These are phyloP conservation scores for Drosophila melanogaster DNA, from an alignment of 1,140 invertebrate species.

Conservation along the genomic window Release_6_plus_ISO1_MT NT_033779.5:20389501-20390000, in stretches of 20 bases:
- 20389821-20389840: slow-evolving; percentile 34
- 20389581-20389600: slow-evolving; percentile 10
- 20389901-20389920: slow-evolving; percentile 11
- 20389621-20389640: slow-evolving; percentile 12
- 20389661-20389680: slow-evolving; percentile 48
- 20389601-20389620: slow-evolving; percentile 62
- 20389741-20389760: slow-evolving; percentile 43
- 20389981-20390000: slow-evolving; percentile 15
- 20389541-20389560: slow-evolving; percentile 16
- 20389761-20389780: slow-evolving; percentile 3
- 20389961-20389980: slow-evolving; percentile 61
- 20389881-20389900: slow-evolving; percentile 6
- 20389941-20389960: slow-evolving; percentile 4
- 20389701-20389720: slow-evolving; percentile 56
- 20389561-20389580: slow-evolving; percentile 13
- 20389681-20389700: slow-evolving; percentile 63
- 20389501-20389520: slow-evolving; percentile 44
- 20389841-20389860: slow-evolving; percentile 46
- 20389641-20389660: slow-evolving; percentile 65
- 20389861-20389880: slow-evolving; percentile 23
- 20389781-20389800: too few species aligned
- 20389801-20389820: slow-evolving; percentile 25
- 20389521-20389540: slow-evolving; percentile 9
- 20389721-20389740: slow-evolving; percentile 54
- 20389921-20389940: background rate